phyloP scores from a whole-genome alignment of 2,888 invertebrate genomes.

The Cloeon dipterum region DNA sequence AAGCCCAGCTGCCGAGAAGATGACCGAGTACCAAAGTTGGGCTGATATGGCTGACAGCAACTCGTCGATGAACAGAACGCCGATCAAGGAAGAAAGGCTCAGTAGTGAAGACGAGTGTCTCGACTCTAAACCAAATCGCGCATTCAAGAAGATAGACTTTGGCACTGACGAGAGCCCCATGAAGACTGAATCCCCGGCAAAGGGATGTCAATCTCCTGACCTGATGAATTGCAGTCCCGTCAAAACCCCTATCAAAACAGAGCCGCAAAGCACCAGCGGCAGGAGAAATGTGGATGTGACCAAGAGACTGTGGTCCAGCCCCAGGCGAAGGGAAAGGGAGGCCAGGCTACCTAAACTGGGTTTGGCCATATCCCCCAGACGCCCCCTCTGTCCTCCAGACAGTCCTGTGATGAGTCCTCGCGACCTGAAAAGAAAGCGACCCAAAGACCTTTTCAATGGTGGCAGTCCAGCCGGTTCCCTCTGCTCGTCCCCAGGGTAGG shows the following conservation, averaged over 20 bases:
- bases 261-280: background rate
- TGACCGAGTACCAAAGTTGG: background rate
- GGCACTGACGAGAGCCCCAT: background rate
- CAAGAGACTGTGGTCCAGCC: background rate
- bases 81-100: background rate
- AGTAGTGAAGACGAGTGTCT: background rate
- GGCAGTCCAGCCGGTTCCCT: background rate
- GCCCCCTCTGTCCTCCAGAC: background rate
- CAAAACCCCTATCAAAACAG: background rate
- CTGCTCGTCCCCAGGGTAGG: constrained; percentile 1
- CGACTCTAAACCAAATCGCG: background rate
- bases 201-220: background rate
- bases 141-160: background rate
- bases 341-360: background rate
- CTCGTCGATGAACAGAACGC: background rate
- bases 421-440: background rate
- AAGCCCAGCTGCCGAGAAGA: background rate
- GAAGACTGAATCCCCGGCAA: background rate
- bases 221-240: background rate
- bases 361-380: background rate
- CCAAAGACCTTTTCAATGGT: background rate
- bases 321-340: background rate
- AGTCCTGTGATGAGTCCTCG: background rate
- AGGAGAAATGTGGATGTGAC: background rate
- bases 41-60: background rate